These are phyloP conservation scores for Myrmecophaga tridactyla DNA, from an alignment of 2,113 vertebrate genomes.

Conservation along the genomic window DNA sequence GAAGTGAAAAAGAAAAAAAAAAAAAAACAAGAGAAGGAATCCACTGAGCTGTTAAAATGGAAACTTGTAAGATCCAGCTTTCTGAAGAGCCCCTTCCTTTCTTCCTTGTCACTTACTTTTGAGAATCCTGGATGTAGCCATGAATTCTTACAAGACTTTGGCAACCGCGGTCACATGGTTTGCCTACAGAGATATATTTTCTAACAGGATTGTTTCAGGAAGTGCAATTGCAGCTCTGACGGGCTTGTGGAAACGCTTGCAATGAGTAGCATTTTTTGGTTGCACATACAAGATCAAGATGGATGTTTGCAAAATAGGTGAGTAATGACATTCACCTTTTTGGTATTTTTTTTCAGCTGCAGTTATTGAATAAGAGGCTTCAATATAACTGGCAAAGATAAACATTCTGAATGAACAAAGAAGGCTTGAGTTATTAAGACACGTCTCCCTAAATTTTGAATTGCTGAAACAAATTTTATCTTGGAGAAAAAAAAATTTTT, in stretches of 20 bases:
- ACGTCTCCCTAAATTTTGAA: slow-evolving; percentile 3
- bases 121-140: not conserved
- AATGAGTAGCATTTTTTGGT: not conserved
- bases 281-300: not conserved
- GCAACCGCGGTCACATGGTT: accelerated
- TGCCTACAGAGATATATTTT: not conserved
- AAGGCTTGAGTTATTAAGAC: slow-evolving; percentile 43
- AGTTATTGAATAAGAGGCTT: slow-evolving; percentile 4
- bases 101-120: not conserved
- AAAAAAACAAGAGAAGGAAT: not conserved
- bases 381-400: not conserved
- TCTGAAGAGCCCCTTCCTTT: not conserved
- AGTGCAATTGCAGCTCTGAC: not conserved
- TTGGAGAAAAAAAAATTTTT: not conserved
- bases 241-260: slow-evolving; percentile 13
- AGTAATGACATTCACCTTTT: slow-evolving; percentile 42
- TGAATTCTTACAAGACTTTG: not conserved
- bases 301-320: slow-evolving; percentile 32
- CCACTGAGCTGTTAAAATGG: not conserved
- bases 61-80: not conserved
- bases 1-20: too few species aligned
- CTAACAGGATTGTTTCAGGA: not conserved
- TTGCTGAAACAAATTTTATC: slow-evolving; percentile 41
- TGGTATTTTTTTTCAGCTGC: not conserved
- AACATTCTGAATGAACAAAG: slow-evolving; percentile 46